Conservation (phyloP, 2,888 invertebrate species). For the Lepas anatifera region DNA sequence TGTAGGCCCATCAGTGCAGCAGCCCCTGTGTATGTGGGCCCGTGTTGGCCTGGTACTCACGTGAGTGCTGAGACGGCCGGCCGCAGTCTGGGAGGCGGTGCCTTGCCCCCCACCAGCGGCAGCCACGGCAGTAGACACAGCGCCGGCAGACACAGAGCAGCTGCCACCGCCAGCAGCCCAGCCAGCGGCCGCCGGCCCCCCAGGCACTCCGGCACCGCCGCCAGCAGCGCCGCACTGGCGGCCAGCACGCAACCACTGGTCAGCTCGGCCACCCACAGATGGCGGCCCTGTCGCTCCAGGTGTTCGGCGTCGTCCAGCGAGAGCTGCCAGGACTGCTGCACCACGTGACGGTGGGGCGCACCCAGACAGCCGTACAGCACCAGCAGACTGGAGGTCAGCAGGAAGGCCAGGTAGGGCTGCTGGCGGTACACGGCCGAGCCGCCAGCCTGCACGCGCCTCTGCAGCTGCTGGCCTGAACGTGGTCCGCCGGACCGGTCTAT, state of each 20-base stretch:
- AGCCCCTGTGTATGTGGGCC: no score
- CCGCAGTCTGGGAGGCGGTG: not conserved
- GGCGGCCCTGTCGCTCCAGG: not conserved
- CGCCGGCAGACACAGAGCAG: not conserved
- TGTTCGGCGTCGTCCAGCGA: constrained; percentile 1
- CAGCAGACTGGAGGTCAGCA: not conserved
- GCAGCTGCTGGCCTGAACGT: no score
- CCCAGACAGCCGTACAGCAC: not conserved
- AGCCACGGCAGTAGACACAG: not conserved
- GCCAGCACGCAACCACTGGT: no score
- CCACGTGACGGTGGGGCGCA: not conserved
- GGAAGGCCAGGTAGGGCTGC: not conserved
- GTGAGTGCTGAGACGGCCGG: not conserved
- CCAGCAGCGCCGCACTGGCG: not conserved
- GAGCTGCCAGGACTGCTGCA: not conserved
- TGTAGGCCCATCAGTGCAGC: no score
- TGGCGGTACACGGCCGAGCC: not conserved
- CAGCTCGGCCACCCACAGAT: not conserved
- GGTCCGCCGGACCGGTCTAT: no score
- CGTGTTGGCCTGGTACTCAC: not conserved
- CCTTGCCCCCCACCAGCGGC: not conserved
- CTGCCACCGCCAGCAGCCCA: not conserved
- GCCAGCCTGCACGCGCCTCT: no score
- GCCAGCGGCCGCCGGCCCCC: not conserved
- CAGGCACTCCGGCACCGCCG: not conserved